Evolutionary conservation across 2,888 invertebrate species (phyloP).

Genomic region (Heliconius ethilla): DNA sequence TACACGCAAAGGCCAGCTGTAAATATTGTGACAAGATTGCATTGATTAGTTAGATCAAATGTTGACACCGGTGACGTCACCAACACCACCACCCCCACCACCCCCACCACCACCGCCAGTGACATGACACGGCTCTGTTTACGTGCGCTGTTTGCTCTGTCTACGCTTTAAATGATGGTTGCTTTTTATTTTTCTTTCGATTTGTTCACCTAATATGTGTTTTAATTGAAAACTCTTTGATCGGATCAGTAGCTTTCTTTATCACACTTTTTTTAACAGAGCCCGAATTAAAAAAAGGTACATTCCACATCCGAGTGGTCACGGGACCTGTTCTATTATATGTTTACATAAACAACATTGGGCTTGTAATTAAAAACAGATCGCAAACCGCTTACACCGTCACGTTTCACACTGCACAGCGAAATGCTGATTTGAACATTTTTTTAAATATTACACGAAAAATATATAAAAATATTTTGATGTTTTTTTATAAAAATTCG

Average conservation of each 20-base stretch:
- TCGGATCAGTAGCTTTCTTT: too few species aligned
- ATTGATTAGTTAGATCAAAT: slow-evolving; percentile 23
- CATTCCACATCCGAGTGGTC: too few species aligned
- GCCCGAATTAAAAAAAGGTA: not conserved
- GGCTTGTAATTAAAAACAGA: slow-evolving; percentile 1
- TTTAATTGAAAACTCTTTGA: not conserved
- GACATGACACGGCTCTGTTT: not conserved
- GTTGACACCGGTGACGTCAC: slow-evolving; percentile 2
- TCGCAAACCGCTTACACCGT: not conserved
- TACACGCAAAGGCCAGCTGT: slow-evolving; percentile 7
- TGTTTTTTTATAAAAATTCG: not conserved
- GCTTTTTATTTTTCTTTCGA: not conserved
- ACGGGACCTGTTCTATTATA: too few species aligned
- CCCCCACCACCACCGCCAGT: not conserved
- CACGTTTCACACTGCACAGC: not conserved
- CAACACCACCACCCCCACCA: not conserved
- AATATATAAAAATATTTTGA: not conserved
- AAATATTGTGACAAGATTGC: slow-evolving; percentile 26
- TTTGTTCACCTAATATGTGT: not conserved
- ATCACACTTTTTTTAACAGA: not conserved
- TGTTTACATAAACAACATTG: not conserved
- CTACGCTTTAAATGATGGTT: not conserved
- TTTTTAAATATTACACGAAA: not conserved
- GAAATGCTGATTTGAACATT: not conserved
- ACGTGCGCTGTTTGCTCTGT: not conserved